These are phyloP conservation scores for Dolichotis patagonum DNA, from an alignment of 2,113 vertebrate genomes.

Conservation along the genomic window DNA sequence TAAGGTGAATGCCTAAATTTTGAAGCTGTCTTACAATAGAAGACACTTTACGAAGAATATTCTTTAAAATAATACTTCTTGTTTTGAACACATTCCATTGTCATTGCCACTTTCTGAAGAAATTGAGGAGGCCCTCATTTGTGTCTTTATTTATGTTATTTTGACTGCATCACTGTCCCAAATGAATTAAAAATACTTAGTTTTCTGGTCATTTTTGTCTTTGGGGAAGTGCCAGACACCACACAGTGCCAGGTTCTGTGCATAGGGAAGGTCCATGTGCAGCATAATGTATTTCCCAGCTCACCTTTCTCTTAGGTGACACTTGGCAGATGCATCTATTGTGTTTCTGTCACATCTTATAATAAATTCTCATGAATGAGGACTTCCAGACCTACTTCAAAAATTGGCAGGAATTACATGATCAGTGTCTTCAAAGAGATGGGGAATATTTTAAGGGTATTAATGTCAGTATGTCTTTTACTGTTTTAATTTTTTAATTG, in stretches of 20 bases:
- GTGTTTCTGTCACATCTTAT: not conserved
- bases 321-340: not conserved
- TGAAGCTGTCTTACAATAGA: not conserved
- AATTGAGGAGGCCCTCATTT: not conserved
- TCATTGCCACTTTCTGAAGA: not conserved
- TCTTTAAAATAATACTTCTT: not conserved
- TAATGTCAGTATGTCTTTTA: not conserved
- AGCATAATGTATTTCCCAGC: not conserved
- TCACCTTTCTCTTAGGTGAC: not conserved
- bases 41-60: not conserved
- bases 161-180: not conserved
- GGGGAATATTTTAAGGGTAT: not conserved
- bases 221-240: not conserved
- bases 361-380: not conserved
- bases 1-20: not conserved
- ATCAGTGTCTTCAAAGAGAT: not conserved
- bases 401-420: not conserved
- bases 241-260: not conserved
- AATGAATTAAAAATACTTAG: not conserved
- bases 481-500: not conserved
- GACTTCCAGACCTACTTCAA: not conserved
- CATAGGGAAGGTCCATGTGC: accelerated
- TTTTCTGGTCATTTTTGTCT: not conserved
- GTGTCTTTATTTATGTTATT: not conserved
- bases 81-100: not conserved